These are phyloP conservation scores for Deilephila porcellus DNA, from an alignment of 2,888 invertebrate species.

Conservation along the genomic window DNA sequence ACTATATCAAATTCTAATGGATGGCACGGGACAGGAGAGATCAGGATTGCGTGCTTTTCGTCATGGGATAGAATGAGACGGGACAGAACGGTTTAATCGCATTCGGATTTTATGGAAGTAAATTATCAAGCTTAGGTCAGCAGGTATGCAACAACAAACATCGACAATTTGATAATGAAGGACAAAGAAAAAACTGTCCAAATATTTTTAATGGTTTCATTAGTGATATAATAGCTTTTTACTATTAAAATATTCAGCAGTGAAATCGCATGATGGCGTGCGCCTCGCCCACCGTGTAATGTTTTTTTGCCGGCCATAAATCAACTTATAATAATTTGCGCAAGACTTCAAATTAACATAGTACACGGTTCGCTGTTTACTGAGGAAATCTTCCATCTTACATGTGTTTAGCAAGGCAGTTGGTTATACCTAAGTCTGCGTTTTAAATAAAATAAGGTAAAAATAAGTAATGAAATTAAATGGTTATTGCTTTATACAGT, in stretches of 20 bases:
- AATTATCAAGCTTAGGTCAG: no score
- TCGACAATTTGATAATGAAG: neutral
- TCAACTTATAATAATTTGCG: slow-evolving; percentile 67
- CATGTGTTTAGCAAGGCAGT: slow-evolving; percentile 31
- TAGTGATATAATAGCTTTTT: slow-evolving; percentile 22
- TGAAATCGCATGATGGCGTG: slow-evolving; percentile 58
- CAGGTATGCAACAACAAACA: no score
- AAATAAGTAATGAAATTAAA: no score
- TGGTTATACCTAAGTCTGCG: no score
- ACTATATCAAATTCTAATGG: no score
- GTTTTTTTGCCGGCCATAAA: slow-evolving; percentile 61
- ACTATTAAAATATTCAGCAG: slow-evolving; percentile 35
- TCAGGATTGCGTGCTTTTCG: no score
- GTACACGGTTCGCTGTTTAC: slow-evolving; percentile 45
- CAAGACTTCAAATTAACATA: slow-evolving; percentile 63
- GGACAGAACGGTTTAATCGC: no score
- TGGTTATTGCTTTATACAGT: no score
- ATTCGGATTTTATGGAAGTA: no score
- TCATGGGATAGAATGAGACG: no score
- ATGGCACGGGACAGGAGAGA: no score
- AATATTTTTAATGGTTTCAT: slow-evolving; percentile 26
- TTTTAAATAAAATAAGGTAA: no score
- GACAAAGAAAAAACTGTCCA: slow-evolving; percentile 1
- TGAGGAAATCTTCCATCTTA: slow-evolving; percentile 40
- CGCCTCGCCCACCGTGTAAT: slow-evolving; percentile 60